These are phyloP conservation scores for Grammomys surdaster DNA, from an alignment of 2,113 vertebrate genomes.

Conservation along the genomic window DNA sequence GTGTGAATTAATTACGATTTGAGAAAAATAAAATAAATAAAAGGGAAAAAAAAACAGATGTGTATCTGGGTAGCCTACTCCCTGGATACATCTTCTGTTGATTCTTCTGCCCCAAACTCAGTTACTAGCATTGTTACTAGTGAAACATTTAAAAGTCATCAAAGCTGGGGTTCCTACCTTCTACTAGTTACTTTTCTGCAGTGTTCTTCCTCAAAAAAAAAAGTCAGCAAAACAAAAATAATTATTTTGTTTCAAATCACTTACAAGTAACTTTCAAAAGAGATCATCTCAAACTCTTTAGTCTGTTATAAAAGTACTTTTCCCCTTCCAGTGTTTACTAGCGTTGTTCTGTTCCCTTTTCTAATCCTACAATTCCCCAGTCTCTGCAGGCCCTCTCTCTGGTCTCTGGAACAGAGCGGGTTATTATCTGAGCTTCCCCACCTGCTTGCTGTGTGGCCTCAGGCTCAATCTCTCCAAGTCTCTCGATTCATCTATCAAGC, in stretches of 20 bases:
- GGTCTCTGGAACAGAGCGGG: neutral
- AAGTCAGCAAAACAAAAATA: neutral
- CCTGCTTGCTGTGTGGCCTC: neutral
- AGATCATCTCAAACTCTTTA: neutral
- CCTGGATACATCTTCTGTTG: neutral
- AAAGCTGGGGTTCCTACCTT: neutral
- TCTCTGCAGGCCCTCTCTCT: neutral
- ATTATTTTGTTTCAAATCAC: slow-evolving; percentile 6
- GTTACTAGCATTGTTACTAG: neutral
- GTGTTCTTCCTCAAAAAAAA: neutral
- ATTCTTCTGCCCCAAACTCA: neutral
- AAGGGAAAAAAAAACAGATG: neutral
- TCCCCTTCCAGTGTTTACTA: neutral
- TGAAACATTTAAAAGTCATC: neutral
- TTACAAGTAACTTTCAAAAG: slow-evolving; percentile 33
- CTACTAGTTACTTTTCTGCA: neutral
- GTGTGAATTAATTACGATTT: no score
- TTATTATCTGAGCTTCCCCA: neutral
- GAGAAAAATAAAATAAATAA: no score
- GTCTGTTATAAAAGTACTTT: neutral
- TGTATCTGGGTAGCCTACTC: neutral
- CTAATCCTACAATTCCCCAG: neutral
- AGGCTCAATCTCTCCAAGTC: neutral
- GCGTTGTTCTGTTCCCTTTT: neutral
- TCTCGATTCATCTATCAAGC: neutral